A percentile compares a stretch with the other conserved stretches of the same genome.
Conservation (phyloP, 2,113 vertebrate genomes). For the Oryzias celebensis region DNA sequence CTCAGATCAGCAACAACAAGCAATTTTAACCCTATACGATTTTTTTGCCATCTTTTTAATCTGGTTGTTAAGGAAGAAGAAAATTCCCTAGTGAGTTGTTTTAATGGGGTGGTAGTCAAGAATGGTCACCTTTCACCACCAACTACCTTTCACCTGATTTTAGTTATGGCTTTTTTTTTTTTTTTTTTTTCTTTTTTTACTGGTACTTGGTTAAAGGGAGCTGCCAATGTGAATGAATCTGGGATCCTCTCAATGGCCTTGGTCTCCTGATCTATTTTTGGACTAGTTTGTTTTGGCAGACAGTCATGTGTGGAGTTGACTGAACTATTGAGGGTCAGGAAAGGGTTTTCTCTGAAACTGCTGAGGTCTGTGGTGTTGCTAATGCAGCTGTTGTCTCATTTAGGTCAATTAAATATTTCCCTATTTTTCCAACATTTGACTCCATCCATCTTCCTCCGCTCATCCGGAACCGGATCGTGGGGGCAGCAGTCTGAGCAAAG, state of each 20-base stretch:
- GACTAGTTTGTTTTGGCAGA: conserved; percentile 50
- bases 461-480: no score
- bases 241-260: conserved; percentile 35
- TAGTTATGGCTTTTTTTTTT: conserved; percentile 21
- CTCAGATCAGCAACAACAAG: no score
- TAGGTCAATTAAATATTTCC: conserved; percentile 6
- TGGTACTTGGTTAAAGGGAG: conserved; percentile 26
- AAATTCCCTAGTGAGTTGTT: background rate
- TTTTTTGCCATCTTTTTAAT: no score
- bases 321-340: conserved; percentile 57
- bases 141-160: conserved; percentile 44
- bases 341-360: conserved; percentile 31
- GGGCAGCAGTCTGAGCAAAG: no score
- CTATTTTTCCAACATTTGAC: background rate
- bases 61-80: background rate
- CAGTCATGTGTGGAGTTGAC: conserved; percentile 25
- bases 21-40: no score
- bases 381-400: conserved; percentile 30
- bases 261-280: conserved; percentile 63
- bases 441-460: background rate
- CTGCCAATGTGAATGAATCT: conserved; percentile 33
- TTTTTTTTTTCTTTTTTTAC: conserved; percentile 8
- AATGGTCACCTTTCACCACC: background rate
- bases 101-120: background rate
- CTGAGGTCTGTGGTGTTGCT: conserved; percentile 25